Conservation (phyloP, 2,888 invertebrate species). For the Acronicta aceris region DNA sequence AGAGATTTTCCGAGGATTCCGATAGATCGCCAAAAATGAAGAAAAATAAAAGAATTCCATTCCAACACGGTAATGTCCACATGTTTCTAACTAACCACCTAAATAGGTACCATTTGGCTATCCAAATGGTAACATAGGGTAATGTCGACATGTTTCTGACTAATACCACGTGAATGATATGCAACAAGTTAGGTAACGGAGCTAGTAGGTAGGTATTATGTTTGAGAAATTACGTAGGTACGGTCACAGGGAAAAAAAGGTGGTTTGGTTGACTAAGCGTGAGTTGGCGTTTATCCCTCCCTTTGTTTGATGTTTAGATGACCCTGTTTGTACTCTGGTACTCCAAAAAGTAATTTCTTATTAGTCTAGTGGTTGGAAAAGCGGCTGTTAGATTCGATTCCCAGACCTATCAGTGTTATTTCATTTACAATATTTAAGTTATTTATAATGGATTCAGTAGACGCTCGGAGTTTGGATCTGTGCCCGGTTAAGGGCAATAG, state of each 20-base stretch:
- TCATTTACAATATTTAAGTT: too few species aligned
- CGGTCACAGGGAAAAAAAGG: slow-evolving; percentile 7
- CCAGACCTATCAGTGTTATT: too few species aligned
- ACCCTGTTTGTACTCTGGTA: not conserved
- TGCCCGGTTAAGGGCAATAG: too few species aligned
- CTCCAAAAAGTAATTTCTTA: not conserved
- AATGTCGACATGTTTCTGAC: not conserved
- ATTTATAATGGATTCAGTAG: too few species aligned
- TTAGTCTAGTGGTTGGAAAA: too few species aligned
- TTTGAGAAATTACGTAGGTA: slow-evolving; percentile 6
- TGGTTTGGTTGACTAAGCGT: slow-evolving; percentile 1
- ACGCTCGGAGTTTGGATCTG: too few species aligned
- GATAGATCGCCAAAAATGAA: too few species aligned
- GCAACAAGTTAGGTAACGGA: slow-evolving; percentile 38
- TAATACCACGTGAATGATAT: slow-evolving; percentile 1
- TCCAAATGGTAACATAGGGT: too few species aligned
- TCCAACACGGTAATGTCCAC: too few species aligned
- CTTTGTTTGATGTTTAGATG: not conserved
- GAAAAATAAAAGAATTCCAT: too few species aligned
- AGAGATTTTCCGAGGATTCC: too few species aligned
- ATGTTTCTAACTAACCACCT: slow-evolving; percentile 1
- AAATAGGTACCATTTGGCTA: not conserved
- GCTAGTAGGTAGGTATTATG: slow-evolving; percentile 13
- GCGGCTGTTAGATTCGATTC: too few species aligned
- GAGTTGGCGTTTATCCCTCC: slow-evolving; percentile 3